phyloP scores from a whole-genome alignment of 2,113 vertebrate species.

The Emberiza fucata region DNA sequence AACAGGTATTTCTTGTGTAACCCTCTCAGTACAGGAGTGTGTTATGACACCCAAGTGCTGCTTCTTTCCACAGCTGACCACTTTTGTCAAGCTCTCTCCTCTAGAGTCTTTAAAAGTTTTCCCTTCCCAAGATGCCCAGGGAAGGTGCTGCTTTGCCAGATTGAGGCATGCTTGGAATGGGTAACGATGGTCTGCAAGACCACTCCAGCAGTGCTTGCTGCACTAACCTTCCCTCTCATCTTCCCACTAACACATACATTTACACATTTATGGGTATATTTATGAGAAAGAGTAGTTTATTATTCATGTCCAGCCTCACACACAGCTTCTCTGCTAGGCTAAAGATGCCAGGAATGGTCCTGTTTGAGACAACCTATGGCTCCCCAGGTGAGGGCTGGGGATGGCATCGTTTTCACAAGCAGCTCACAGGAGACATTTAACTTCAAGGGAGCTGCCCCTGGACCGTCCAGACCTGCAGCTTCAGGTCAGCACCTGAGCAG shows the following conservation, averaged over 20 bases:
- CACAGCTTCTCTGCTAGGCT: not conserved
- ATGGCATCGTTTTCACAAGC: not conserved
- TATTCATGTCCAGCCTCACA: conserved; percentile 11
- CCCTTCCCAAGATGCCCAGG: not conserved
- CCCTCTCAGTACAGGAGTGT: not conserved
- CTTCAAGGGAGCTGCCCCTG: not conserved
- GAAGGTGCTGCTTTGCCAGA: not conserved
- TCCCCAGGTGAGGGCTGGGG: not conserved
- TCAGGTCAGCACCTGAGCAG: not conserved
- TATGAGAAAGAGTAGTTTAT: conserved; percentile 21
- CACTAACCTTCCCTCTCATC: not conserved
- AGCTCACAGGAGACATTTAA: not conserved
- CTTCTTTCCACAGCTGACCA: not conserved
- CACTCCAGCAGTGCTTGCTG: not conserved
- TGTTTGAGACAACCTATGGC: not conserved
- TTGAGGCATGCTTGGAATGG: not conserved
- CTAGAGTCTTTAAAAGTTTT: not conserved
- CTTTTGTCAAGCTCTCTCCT: not conserved
- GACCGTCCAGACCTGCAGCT: accelerated
- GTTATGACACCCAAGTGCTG: not conserved
- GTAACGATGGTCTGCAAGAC: not conserved
- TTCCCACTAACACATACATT: not conserved
- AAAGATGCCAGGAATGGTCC: not conserved
- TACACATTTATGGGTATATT: conserved; percentile 2
- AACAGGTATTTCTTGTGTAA: not conserved